These are phyloP conservation scores for Pseudomugil gertrudae DNA, from an alignment of 2,797 vertebrate genomes.

Conservation along the genomic window DNA sequence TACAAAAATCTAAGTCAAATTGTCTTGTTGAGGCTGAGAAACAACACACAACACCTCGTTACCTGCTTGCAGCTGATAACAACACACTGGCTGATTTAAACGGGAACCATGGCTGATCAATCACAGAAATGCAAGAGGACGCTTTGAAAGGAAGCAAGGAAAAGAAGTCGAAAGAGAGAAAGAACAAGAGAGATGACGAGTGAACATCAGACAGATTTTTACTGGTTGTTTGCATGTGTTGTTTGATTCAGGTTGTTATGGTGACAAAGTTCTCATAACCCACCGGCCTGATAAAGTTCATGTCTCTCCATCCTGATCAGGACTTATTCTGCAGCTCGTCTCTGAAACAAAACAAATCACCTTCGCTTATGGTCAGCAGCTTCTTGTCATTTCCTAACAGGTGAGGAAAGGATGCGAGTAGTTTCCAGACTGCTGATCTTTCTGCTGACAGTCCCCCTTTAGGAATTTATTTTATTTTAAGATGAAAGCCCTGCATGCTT, in stretches of 20 bases:
- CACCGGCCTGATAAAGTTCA: slow-evolving; percentile 44
- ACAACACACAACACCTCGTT: too few species aligned
- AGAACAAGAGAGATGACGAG: too few species aligned
- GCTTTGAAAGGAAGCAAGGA: too few species aligned
- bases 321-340: slow-evolving; percentile 56
- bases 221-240: too few species aligned
- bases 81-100: too few species aligned
- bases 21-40: too few species aligned
- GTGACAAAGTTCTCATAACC: slow-evolving; percentile 51
- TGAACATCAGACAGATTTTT: too few species aligned
- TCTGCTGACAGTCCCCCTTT: slow-evolving; percentile 68
- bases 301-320: slow-evolving; percentile 49
- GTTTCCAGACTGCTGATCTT: slow-evolving; percentile 67
- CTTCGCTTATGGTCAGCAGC: slow-evolving; percentile 62
- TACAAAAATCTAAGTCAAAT: too few species aligned
- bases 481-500: slow-evolving; percentile 75
- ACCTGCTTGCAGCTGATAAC: too few species aligned
- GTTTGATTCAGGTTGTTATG: slow-evolving; percentile 29
- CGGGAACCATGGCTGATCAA: too few species aligned
- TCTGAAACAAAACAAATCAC: slow-evolving; percentile 64
- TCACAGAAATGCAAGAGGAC: too few species aligned
- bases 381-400: slow-evolving; percentile 61
- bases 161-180: too few species aligned
- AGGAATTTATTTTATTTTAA: slow-evolving; percentile 73
- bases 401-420: slow-evolving; percentile 59